phyloP scores from a whole-genome alignment of 2,113 vertebrate species.

The Rana temporaria region DNA sequence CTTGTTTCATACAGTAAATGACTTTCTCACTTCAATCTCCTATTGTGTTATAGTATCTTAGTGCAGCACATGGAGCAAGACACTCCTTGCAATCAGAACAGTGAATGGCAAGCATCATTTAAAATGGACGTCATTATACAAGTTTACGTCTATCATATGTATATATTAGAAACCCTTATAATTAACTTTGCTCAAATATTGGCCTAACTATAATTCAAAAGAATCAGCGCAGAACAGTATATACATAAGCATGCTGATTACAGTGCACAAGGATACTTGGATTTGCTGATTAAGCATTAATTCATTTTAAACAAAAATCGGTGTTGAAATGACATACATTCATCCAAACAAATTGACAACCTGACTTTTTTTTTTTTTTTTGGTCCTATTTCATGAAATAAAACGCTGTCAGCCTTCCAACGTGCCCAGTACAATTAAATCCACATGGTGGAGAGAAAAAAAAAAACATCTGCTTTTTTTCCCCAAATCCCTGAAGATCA shows the following conservation, averaged over 20 bases:
- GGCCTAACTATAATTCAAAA: too few relatives aligned
- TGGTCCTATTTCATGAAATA: background rate
- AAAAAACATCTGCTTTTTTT: slow-evolving; percentile 1
- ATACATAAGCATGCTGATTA: slow-evolving; percentile 9
- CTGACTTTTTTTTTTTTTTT: background rate
- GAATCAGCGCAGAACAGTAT: background rate
- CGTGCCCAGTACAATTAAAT: slow-evolving; percentile 13
- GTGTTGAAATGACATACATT: slow-evolving; percentile 8
- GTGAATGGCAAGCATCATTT: background rate
- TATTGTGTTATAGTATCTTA: slow-evolving; percentile 39
- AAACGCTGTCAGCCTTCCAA: background rate
- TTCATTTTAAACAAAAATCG: background rate
- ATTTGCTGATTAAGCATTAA: slow-evolving; percentile 50
- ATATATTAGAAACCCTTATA: too few relatives aligned
- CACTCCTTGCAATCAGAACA: background rate
- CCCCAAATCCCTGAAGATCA: background rate
- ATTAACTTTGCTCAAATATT: too few relatives aligned
- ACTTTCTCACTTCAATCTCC: slow-evolving; percentile 21
- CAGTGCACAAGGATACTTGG: slow-evolving; percentile 2
- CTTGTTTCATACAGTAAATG: slow-evolving; percentile 51
- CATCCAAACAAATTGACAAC: background rate
- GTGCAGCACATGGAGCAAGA: slow-evolving; percentile 17
- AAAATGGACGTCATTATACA: too few relatives aligned
- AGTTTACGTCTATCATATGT: too few relatives aligned
- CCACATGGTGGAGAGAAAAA: slow-evolving; percentile 22